Evolutionary conservation across 2,797 vertebrate genomes (phyloP), one percentile per base, ranked within the genome.

Genomic region (Urocyon cinereoargenteus): DNA sequence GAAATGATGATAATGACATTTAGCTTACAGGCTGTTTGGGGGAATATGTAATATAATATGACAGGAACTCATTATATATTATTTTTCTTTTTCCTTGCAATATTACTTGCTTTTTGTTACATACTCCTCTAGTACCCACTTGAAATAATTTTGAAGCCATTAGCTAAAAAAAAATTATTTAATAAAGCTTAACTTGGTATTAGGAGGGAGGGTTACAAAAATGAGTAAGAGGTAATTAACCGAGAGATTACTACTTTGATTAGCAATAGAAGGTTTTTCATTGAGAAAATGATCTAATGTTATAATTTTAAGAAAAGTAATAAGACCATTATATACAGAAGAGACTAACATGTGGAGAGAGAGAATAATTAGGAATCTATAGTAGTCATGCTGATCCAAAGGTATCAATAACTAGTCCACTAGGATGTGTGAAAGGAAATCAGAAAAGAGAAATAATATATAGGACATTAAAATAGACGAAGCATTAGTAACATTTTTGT

Each of bases 201-300:
- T 64, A 92, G 78, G 51, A 86, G 49, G 34, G 7, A 77, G 62
- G 3, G 2, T 82, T 90, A 70, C 18, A 85, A 94, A 89, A 92
- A 85, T 70, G 36, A 91, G 1, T 51, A 61, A 53, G 51, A 64
- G 87, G 55, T 61, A 68, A 92, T n/a, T 85, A 61, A 57, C 26
- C 70, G 88, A 62, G 19, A 53, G 83, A 92, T 96, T 64, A n/a
- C 31, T 85, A 73, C 19, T 70, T 64, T 51, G 36, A 19, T 49
- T 57, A 89, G 11, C 14, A 94, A 64, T 72, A 73, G 34, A 72
- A 96, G 79, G 21, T 96, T 73, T 92, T 36, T 86, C 40, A 89
- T 81, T 81, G 57, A 89, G 36, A 87, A 91, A 92, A 89, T 85
- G 18, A 24, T 84, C 24, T 72, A 79, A 66, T 66, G 49, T 72